Conservation (phyloP, 1,140 invertebrate genomes). For the Pinna nobilis region DNA sequence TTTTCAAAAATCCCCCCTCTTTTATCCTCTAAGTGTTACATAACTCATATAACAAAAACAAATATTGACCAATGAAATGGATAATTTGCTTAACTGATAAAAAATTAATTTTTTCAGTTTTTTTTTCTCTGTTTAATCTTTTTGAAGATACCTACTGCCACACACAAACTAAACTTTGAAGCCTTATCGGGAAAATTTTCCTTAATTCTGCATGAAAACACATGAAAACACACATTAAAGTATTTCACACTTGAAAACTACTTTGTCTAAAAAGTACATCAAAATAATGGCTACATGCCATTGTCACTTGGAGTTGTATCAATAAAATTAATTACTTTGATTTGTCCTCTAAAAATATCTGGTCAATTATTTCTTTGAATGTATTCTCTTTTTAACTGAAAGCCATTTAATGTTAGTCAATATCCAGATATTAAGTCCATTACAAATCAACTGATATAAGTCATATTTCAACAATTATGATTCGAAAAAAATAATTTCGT, state of each 20-base stretch:
- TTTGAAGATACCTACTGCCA: too few relatives aligned
- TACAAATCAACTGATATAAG: constrained; percentile 19
- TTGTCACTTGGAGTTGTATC: constrained; percentile 10
- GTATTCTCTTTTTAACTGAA: constrained; percentile 8
- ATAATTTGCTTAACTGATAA: too few relatives aligned
- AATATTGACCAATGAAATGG: too few relatives aligned
- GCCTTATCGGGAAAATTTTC: background rate
- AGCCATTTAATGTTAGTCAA: constrained; percentile 24
- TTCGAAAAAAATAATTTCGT: background rate
- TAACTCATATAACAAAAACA: too few relatives aligned
- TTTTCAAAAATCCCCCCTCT: too few relatives aligned
- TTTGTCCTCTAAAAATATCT: constrained; percentile 25
- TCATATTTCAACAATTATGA: constrained; percentile 16
- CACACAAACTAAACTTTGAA: background rate
- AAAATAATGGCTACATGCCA: background rate
- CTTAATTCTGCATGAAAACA: background rate
- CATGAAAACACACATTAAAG: constrained; percentile 10
- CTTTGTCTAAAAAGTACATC: constrained; percentile 4
- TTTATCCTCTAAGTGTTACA: too few relatives aligned
- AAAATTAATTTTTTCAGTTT: background rate
- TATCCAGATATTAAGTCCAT: constrained; percentile 15
- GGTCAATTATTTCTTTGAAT: constrained; percentile 22
- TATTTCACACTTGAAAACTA: constrained; percentile 18
- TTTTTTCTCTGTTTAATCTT: constrained; percentile 5
- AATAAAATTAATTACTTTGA: constrained; percentile 14